These are phyloP conservation scores for Oreochromis mossambicus DNA, from an alignment of 2,797 vertebrate species.

Conservation along the genomic window DNA sequence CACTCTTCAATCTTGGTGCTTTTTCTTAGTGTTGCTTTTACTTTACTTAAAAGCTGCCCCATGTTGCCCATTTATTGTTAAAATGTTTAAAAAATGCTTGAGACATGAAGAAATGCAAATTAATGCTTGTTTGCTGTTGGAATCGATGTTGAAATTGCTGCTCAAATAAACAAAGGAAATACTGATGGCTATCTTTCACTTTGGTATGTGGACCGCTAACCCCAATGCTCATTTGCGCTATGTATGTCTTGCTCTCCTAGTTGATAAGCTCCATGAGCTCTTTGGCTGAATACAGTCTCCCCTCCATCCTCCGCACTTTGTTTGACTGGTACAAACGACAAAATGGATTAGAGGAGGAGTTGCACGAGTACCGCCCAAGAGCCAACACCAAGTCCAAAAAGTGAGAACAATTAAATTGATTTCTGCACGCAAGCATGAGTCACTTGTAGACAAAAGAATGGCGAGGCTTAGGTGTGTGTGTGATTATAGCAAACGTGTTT, in stretches of 20 bases:
- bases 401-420: conserved; percentile 61
- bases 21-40: background rate
- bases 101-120: background rate
- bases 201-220: conserved; percentile 41
- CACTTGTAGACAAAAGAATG: background rate
- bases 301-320: conserved; percentile 93
- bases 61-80: background rate
- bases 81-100: background rate
- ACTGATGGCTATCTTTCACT: conserved; percentile 36
- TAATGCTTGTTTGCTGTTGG: background rate
- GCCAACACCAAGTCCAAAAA: conserved; percentile 96
- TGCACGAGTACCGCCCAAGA: conserved; percentile 92
- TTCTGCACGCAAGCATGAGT: background rate
- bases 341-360: conserved; percentile 94
- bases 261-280: conserved; percentile 98
- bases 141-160: background rate
- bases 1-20: background rate
- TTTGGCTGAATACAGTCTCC: conserved; percentile 94
- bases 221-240: conserved; percentile 26
- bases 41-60: background rate
- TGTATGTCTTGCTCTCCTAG: conserved; percentile 63
- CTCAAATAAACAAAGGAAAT: conserved; percentile 60
- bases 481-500: conserved; percentile 1
- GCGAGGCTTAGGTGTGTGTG: background rate
- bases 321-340: conserved; percentile 99